A percentile compares a stretch with the other conserved stretches of the same genome.
phyloP scores from a whole-genome alignment of 2,797 vertebrate species.

The Mycteria americana region DNA sequence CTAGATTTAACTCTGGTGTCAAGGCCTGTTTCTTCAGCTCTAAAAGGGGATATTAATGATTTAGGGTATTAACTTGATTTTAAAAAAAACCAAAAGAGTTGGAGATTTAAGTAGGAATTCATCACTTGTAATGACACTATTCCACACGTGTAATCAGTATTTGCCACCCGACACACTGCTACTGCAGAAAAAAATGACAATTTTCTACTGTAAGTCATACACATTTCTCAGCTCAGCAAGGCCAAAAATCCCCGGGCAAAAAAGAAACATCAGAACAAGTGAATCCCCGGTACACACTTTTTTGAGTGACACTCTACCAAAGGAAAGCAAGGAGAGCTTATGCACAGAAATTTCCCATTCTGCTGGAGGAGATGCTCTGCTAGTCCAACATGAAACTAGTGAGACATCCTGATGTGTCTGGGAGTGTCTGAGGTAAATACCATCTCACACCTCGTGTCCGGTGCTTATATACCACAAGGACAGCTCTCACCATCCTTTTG shows the following conservation, averaged over 20 bases:
- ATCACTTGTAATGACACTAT: neutral
- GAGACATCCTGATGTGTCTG: neutral
- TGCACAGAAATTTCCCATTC: neutral
- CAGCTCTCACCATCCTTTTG: neutral
- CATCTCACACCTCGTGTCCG: neutral
- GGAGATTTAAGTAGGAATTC: constrained; percentile 3
- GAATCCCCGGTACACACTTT: neutral
- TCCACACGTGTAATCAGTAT: neutral
- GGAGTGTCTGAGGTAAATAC: neutral
- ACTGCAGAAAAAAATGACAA: neutral
- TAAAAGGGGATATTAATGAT: neutral
- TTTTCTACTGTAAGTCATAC: neutral
- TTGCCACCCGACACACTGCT: neutral
- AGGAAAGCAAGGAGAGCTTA: neutral
- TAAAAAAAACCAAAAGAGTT: neutral
- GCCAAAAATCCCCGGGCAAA: neutral
- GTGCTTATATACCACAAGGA: neutral
- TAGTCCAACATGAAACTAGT: neutral
- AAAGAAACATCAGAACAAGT: neutral
- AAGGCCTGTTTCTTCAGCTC: neutral
- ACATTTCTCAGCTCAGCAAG: neutral
- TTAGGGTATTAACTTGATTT: constrained; percentile 6
- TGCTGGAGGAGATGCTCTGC: neutral
- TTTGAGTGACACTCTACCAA: neutral
- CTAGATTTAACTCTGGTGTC: neutral